Evolutionary conservation across 2,797 vertebrate species (phyloP).

Genomic region (Heliangelus exortis): DNA sequence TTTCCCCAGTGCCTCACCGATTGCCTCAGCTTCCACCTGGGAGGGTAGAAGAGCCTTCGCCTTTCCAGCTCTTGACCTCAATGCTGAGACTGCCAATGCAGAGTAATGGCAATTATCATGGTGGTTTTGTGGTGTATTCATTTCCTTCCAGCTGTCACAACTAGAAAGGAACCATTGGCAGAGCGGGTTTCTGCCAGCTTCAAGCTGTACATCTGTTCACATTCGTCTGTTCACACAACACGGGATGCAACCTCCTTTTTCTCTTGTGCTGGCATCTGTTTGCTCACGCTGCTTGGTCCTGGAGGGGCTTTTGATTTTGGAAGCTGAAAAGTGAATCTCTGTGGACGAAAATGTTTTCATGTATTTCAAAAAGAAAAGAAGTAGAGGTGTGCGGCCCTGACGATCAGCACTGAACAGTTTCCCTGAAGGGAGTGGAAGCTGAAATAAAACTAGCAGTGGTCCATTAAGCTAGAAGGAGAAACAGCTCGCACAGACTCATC

Average conservation of each 20-base stretch:
- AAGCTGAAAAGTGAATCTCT: neutral
- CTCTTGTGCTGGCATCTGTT: constrained; percentile 15
- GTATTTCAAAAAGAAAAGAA: neutral
- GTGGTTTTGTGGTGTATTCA: constrained; percentile 39
- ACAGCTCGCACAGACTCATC: neutral
- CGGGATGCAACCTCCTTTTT: neutral
- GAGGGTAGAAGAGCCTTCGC: neutral
- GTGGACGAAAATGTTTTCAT: neutral
- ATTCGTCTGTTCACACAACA: constrained; percentile 34
- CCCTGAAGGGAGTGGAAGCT: neutral
- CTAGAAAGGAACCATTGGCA: constrained; percentile 24
- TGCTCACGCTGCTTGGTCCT: neutral
- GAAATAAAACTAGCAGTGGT: constrained; percentile 4
- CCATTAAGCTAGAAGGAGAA: neutral
- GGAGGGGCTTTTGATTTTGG: neutral
- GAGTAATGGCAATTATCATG: constrained; percentile 40
- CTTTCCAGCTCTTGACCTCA: neutral
- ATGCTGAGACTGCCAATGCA: neutral
- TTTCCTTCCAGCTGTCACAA: constrained; percentile 66
- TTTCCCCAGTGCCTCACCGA: neutral
- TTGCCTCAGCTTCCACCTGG: neutral
- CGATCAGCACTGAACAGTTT: neutral
- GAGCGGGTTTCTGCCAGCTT: constrained; percentile 20
- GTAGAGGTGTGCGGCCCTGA: neutral
- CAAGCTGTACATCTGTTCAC: constrained; percentile 51